Conservation (phyloP, 2,797 vertebrate genomes). For the Artibeus jamaicensis region DNA sequence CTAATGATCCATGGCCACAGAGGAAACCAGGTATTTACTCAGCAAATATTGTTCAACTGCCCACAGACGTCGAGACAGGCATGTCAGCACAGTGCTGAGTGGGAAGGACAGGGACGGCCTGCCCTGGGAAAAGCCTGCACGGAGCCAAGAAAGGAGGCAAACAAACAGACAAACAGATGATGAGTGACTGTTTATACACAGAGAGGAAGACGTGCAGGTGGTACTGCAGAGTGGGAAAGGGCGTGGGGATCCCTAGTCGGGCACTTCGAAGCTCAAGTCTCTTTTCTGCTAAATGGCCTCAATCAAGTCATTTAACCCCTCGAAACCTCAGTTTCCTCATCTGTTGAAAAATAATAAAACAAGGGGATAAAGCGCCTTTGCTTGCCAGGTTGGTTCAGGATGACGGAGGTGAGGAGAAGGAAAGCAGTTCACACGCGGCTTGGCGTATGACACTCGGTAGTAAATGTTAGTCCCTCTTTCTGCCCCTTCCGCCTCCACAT, state of each 20-base stretch:
- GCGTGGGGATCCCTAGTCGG: neutral
- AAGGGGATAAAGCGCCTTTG: neutral
- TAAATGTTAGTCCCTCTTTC: neutral
- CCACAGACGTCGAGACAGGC: neutral
- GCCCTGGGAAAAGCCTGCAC: neutral
- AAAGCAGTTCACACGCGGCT: neutral
- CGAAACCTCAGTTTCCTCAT: neutral
- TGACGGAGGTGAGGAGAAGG: neutral
- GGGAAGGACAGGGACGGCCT: neutral
- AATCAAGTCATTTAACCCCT: neutral
- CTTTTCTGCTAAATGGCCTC: neutral
- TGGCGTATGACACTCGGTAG: neutral
- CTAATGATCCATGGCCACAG: neutral
- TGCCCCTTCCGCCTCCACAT: neutral
- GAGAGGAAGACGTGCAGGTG: rapidly evolving
- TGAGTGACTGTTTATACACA: neutral
- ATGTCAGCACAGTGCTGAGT: too few relatives aligned
- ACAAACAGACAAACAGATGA: neutral
- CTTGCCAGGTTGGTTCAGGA: neutral
- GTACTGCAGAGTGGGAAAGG: neutral
- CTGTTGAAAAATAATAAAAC: conserved; percentile 19
- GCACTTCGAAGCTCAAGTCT: neutral
- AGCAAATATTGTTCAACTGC: neutral
- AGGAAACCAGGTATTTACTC: conserved; percentile 10
- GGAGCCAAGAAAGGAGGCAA: neutral